Evolutionary conservation across 35 echinoderm and acorn worm species (phyloP).

Genomic region (Apostichopus parvimensis): DNA sequence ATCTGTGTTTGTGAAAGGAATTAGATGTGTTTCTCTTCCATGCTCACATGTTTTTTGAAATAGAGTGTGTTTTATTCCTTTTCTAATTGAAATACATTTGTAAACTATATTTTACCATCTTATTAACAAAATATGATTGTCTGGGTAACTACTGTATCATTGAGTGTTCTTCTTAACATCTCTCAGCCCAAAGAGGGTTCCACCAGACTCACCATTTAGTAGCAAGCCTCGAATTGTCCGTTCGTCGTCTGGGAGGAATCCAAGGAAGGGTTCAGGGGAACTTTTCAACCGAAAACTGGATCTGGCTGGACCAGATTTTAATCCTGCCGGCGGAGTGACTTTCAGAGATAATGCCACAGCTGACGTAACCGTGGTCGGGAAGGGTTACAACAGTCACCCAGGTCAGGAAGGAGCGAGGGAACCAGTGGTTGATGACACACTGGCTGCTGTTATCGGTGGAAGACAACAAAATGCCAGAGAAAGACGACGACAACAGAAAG

Average conservation of each 20-base stretch:
- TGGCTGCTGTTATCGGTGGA: conserved; percentile 17
- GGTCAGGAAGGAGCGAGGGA: neutral
- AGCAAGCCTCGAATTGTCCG: conserved; percentile 84
- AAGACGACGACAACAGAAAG: conserved; percentile 79
- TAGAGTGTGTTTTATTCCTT: too few relatives aligned
- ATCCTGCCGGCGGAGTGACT: conserved; percentile 79
- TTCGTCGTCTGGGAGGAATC: conserved; percentile 66
- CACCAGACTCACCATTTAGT: conserved; percentile 88
- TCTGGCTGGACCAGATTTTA: conserved; percentile 65
- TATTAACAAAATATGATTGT: too few relatives aligned
- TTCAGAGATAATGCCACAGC: conserved; percentile 85
- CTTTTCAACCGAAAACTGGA: conserved; percentile 48
- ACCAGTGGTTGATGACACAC: conserved; percentile 38
- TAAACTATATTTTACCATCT: too few relatives aligned
- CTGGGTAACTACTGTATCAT: too few relatives aligned
- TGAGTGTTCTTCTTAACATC: neutral
- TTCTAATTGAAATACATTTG: too few relatives aligned
- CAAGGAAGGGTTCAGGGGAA: conserved; percentile 58
- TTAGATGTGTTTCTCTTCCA: too few relatives aligned
- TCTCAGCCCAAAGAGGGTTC: conserved; percentile 55
- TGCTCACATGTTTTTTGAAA: too few relatives aligned
- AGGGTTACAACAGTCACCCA: conserved; percentile 63
- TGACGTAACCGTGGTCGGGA: conserved; percentile 91
- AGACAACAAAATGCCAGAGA: conserved; percentile 80
- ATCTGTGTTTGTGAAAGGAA: too few relatives aligned